Percentiles rank a stretch among this genome's conserved stretches.
Evolutionary conservation across 2,888 invertebrate species (phyloP).

Genomic region (Autographa pulchrina): DNA sequence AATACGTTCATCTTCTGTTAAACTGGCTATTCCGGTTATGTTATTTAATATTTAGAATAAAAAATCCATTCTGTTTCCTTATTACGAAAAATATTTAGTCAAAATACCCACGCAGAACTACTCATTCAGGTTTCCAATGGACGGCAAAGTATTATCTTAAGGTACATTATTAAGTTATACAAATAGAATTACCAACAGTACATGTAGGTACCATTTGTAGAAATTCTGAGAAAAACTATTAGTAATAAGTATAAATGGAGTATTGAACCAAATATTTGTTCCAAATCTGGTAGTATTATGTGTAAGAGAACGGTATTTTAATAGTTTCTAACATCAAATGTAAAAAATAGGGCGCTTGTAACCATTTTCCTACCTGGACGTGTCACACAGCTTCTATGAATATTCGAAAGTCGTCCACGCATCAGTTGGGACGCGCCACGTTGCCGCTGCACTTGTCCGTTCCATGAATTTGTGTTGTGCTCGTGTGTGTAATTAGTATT

Average conservation of each 20-base stretch:
- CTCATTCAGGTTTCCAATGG: neutral
- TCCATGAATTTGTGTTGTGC: neutral
- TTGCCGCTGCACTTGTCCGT: neutral
- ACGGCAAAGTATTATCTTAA: neutral
- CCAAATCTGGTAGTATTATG: neutral
- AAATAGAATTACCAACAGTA: neutral
- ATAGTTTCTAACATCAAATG: neutral
- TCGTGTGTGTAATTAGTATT: neutral
- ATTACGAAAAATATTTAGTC: neutral
- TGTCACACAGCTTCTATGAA: neutral
- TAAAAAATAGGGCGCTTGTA: neutral
- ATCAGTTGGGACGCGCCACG: neutral
- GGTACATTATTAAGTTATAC: neutral
- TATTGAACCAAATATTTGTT: neutral
- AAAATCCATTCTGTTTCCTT: neutral
- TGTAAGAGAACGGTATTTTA: neutral
- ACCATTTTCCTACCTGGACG: neutral
- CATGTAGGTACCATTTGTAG: no score
- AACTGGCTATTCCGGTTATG: neutral
- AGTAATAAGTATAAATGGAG: neutral
- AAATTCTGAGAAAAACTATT: neutral
- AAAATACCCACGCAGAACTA: neutral
- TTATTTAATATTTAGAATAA: neutral
- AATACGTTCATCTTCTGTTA: neutral
- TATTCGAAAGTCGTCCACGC: neutral